phyloP scores from a whole-genome alignment of 1,140 invertebrate species.

The Halesus radiatus region DNA sequence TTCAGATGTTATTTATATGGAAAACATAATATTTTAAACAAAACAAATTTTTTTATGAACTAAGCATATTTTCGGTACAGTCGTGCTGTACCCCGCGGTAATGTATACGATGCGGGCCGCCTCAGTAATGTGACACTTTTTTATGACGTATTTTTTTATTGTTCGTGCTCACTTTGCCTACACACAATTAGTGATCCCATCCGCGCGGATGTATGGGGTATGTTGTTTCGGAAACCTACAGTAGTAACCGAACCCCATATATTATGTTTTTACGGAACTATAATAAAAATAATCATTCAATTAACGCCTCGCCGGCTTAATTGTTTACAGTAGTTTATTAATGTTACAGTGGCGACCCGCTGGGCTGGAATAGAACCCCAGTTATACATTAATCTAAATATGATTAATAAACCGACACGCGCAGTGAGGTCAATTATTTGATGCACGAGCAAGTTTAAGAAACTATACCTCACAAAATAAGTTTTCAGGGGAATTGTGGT shows the following conservation, averaged over 20 bases:
- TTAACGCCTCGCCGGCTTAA: constrained; percentile 1
- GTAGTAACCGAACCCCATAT: background rate
- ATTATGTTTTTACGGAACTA: background rate
- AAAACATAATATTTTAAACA: too few species aligned
- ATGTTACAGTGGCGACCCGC: background rate
- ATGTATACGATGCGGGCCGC: constrained; percentile 27
- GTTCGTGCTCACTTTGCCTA: constrained; percentile 22
- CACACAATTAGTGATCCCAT: constrained; percentile 45
- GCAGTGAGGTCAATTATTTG: too few species aligned
- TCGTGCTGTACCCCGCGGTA: background rate
- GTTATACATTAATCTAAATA: background rate
- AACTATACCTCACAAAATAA: too few species aligned
- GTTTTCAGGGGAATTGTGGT: too few species aligned
- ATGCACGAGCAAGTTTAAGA: too few species aligned
- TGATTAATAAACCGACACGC: background rate
- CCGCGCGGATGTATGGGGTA: constrained; percentile 18
- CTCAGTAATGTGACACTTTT: constrained; percentile 45
- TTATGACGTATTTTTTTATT: constrained; percentile 47
- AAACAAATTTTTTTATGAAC: background rate
- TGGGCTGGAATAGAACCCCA: background rate
- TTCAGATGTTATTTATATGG: too few species aligned
- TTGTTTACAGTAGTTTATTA: constrained; percentile 7
- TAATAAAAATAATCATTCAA: constrained; percentile 12
- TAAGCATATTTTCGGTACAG: background rate
- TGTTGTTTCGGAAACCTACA: constrained; percentile 18